phyloP scores from a whole-genome alignment of 2,888 invertebrate species.

The Glyphotaelius pellucidus region DNA sequence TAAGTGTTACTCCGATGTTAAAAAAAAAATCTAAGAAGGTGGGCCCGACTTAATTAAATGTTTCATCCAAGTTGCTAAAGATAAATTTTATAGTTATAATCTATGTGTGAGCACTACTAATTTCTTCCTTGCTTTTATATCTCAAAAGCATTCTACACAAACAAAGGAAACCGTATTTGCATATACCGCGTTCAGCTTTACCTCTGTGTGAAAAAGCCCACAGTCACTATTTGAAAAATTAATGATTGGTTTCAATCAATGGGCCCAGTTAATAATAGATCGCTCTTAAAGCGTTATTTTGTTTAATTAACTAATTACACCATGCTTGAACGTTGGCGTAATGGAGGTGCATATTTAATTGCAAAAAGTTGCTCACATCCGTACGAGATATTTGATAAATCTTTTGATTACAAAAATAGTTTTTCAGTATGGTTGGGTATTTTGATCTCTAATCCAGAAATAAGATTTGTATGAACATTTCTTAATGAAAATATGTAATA shows the following conservation, averaged over 20 bases:
- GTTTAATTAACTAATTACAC: not conserved
- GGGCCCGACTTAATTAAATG: too few relatives aligned
- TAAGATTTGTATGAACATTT: too few relatives aligned
- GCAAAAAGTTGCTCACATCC: too few relatives aligned
- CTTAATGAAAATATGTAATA: too few relatives aligned
- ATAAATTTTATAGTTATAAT: not conserved
- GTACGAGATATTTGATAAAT: too few relatives aligned
- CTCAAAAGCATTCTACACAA: not conserved
- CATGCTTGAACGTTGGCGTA: not conserved
- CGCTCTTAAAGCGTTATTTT: not conserved
- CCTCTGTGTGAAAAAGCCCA: not conserved
- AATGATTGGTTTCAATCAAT: slow-evolving; percentile 2
- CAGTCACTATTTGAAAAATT: not conserved
- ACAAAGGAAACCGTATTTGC: not conserved
- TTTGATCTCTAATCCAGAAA: too few relatives aligned
- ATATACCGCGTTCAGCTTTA: not conserved
- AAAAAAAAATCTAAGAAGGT: too few relatives aligned
- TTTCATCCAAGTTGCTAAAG: too few relatives aligned
- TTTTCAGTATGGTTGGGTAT: too few relatives aligned
- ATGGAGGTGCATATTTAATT: not conserved
- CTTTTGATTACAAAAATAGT: too few relatives aligned
- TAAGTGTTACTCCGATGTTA: too few relatives aligned
- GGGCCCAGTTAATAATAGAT: not conserved
- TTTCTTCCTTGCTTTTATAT: not conserved
- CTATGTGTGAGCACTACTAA: not conserved